phyloP scores from a whole-genome alignment of 2,888 invertebrate genomes.

The Augiades crinisus region DNA sequence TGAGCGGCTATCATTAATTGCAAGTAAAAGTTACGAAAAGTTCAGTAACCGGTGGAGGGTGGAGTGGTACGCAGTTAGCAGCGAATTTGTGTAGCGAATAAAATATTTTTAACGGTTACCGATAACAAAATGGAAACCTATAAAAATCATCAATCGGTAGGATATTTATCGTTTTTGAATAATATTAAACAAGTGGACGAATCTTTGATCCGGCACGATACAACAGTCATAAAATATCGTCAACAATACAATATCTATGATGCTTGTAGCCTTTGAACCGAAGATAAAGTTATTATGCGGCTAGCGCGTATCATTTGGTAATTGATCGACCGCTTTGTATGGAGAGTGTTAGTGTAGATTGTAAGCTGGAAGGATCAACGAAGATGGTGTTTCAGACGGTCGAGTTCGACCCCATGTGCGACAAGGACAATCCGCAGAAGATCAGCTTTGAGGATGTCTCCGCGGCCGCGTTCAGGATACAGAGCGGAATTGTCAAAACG shows the following conservation, averaged over 20 bases:
- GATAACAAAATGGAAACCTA: constrained; percentile 30
- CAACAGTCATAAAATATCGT: too few species aligned
- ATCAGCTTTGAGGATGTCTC: constrained; percentile 93
- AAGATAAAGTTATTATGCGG: too few species aligned
- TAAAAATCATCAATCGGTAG: constrained; percentile 26
- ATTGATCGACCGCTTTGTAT: too few species aligned
- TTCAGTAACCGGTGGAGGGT: constrained; percentile 12
- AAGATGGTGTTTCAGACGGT: constrained; percentile 70
- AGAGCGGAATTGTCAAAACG: constrained; percentile 90
- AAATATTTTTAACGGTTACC: too few species aligned
- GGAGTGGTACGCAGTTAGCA: too few species aligned
- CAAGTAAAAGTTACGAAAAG: constrained; percentile 11
- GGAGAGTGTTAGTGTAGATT: too few species aligned
- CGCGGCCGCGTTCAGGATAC: constrained; percentile 94
- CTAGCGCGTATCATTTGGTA: too few species aligned
- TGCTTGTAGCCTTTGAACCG: constrained; percentile 1
- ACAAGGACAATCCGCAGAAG: constrained; percentile 85
- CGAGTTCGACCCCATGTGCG: constrained; percentile 82
- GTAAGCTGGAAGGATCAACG: constrained; percentile 6
- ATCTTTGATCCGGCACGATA: too few species aligned
- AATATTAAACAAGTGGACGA: too few species aligned
- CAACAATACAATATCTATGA: too few species aligned
- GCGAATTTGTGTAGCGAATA: too few species aligned
- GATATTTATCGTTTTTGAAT: constrained; percentile 6
- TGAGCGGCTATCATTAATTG: background rate